Base-by-base conservation (phyloP, 2,113 vertebrate species). In the Macrotus californicus region DNA sequence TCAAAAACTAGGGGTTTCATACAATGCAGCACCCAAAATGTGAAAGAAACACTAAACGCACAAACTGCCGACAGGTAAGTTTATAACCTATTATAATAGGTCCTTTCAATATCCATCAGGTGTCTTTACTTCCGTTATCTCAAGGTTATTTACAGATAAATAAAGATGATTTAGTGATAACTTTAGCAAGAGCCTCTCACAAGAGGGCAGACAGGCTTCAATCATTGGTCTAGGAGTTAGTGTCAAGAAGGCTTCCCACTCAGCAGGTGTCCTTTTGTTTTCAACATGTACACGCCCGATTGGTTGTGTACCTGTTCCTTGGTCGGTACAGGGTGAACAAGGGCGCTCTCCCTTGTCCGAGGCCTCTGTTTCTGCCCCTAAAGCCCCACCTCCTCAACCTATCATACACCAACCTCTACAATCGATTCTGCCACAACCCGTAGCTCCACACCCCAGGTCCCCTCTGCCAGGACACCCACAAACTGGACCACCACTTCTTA, bases 221-320 rank as follows among this genome's bases (percentile, higher is more conserved):
- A 96, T 99, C 99, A 95, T 99, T 98, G 3, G 98, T 97, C 77
- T 99, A 99, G 0, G 99, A 99, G 93, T 99, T 99, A 6, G 99
- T 13, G 99, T 99, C 99, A 99, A 99, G 98, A 99, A 99, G 0
- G 99, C 99, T 21, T 99, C 99, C 96, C 99, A 98, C 98, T 99
- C 99, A 0, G 99, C 99, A 99, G 98, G 96, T 99, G 99, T 82
- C 99, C 99, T 97, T 99, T 99, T 6, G 99, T 99, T 96, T 99
- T 99, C 3, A 99, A 99, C 99, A 99, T 99, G 98, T 99, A 99
- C 0, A 99, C 99, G 3, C 99, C 99, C 76, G 99, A 97, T 80
- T 99, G 99, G 98, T 99, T 99, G 98, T 99, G 99, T 94, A 99
- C 98, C 97, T 99, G 99, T 93, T 99, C 99, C 24, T 99, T 98